phyloP scores from a whole-genome alignment of 2,888 invertebrate species.

The Yponomeuta evonymella region DNA sequence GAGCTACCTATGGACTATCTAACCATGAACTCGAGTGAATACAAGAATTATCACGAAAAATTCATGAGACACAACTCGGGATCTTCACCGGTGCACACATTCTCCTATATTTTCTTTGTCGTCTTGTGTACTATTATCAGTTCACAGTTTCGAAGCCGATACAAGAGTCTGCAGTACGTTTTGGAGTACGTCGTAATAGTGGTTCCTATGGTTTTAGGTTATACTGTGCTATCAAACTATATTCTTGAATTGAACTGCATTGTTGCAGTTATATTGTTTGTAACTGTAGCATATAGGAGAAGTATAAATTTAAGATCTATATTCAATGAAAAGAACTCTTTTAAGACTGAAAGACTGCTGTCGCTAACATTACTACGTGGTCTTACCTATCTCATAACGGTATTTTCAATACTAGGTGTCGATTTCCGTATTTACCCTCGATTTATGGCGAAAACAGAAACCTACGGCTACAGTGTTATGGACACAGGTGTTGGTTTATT shows the following conservation, averaged over 20 bases:
- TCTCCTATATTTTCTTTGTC: constrained; percentile 56
- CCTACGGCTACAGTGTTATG: constrained; percentile 93
- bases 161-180: constrained; percentile 34
- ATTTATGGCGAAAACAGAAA: constrained; percentile 90
- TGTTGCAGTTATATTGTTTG: not conserved
- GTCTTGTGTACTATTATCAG: constrained; percentile 50
- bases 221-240: constrained; percentile 68
- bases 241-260: constrained; percentile 42
- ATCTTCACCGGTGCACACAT: constrained; percentile 69
- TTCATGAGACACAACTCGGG: constrained; percentile 75
- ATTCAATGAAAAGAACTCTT: constrained; percentile 32
- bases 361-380: constrained; percentile 82
- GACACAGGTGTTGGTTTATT: constrained; percentile 96
- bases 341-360: constrained; percentile 35
- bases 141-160: constrained; percentile 26
- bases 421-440: constrained; percentile 93
- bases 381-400: constrained; percentile 83
- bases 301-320: constrained; percentile 21
- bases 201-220: constrained; percentile 71
- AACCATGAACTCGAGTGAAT: constrained; percentile 32
- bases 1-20: not conserved
- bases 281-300: not conserved
- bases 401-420: constrained; percentile 92
- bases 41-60: constrained; percentile 68
- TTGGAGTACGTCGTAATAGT: constrained; percentile 76